Base-by-base conservation (phyloP, 2,113 vertebrate species). In the Azemiops feae region DNA sequence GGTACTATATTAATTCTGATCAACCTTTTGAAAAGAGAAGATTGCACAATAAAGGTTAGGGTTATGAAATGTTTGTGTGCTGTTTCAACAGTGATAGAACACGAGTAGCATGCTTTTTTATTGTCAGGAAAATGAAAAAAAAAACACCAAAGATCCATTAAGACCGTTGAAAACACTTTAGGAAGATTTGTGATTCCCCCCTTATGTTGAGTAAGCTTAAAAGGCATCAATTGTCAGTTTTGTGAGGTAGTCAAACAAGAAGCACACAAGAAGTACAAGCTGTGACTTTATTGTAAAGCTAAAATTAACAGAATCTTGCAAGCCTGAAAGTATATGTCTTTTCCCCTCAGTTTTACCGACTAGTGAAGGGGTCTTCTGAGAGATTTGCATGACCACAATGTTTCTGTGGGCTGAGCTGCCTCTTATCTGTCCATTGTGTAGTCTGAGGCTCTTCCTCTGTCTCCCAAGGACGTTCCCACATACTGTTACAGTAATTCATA, bases 1-100 rank as follows among this genome's bases (percentile, higher is more conserved):
- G 93, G 94, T 96, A 96, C 93, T 95, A 97, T 94, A 97, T 97
- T 97, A 97, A 98, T 98, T 98, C 97, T 97, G 96, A 97, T 98
- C 96, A 97, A 93, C 57, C 92, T 89, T 93, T 97, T 96, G 96
- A 97, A 98, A 81, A 97, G 4, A 96, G 87, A 96, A 97, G 93
- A 85, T 52, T 55, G 89, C 93, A 93, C 86, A 96, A 97, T 93
- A 96, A 97, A 97, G 96, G 58, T 94, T 93, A 94, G 88, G 64
- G 92, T 96, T 96, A 97, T 96, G 93, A 95, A 96, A 95, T 89
- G 88, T 89, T 96, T 92, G 94, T 64, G 89, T 95, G 92, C 54
- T 91, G 39, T 87, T 39, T 93, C 92, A 89, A 45, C 85, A 94
- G 87, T 93, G 91, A 69, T 23, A 95, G 89, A 95, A 89, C 43